Percentiles rank a stretch among this genome's conserved stretches.
These are phyloP conservation scores for Climacteris rufus DNA, from an alignment of 2,113 vertebrate species.

Conservation along the genomic window DNA sequence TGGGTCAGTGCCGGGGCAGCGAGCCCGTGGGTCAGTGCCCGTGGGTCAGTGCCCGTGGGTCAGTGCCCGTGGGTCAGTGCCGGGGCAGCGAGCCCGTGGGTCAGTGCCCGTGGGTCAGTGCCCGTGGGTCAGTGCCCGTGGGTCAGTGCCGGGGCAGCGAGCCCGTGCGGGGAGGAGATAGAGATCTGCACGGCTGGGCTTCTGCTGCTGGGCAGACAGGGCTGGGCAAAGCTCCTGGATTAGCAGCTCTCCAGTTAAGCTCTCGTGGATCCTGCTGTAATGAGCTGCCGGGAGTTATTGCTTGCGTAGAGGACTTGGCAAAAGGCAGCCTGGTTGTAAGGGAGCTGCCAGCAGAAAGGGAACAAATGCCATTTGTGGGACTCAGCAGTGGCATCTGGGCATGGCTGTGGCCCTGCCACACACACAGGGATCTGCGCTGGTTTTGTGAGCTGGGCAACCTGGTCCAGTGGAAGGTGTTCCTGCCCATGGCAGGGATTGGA, in stretches of 20 bases:
- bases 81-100: no score
- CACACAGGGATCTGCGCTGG: rapidly evolving
- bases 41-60: rapidly evolving
- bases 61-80: no score
- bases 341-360: neutral
- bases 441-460: neutral
- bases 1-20: neutral
- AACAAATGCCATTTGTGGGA: neutral
- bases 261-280: neutral
- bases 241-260: neutral
- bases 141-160: neutral
- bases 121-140: no score
- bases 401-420: neutral
- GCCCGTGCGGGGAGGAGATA: neutral
- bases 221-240: neutral
- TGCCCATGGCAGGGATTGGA: neutral
- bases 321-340: neutral
- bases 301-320: neutral
- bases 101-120: no score
- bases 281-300: neutral
- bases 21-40: no score
- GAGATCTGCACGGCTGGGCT: neutral
- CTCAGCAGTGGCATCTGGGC: rapidly evolving
- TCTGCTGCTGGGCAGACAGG: neutral
- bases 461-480: neutral